Evolutionary conservation across 2,888 invertebrate species (phyloP), one percentile per base, ranked within the genome.

Genomic region (Agonopterix alstromeriana): DNA sequence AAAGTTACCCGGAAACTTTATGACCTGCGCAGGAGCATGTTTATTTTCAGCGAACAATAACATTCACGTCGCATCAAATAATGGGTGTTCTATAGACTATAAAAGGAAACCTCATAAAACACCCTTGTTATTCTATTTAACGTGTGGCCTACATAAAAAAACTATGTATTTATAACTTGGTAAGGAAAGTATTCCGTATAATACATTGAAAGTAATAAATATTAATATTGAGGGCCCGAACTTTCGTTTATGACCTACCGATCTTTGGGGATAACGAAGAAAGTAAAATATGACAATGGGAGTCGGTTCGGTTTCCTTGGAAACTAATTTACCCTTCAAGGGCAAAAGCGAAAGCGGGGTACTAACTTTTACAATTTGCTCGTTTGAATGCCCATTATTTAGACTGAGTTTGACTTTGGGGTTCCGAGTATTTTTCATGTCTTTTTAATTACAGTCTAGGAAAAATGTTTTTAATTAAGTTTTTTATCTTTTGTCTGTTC

Each of bases 121-220:
- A 57, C 61, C 55, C 58, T 64, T 75, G 77, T 79, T 80, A 77
- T 73, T 70, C 71, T 69, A 71, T 82, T 77, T 80, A 76, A 82
- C 77, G 80, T 79, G 80, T 78, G 77, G 78, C 72, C 73, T 60
- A 68, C 72, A 72, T 81, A 80, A 82, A 81, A 27, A 80, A 75
- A 62, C 81, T 84, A 86, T n/a, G n/a, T n/a, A n/a, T 86, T 86
- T 84, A 80, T 86, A 83, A 76, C 69, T 65, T 62, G 56, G 60
- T 58, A 70, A 70, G 70, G 73, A 79, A 77, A 82, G 75, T 80
- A 75, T 79, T 77, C 67, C 64, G 66, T 73, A 71, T 71, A 73
- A 71, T 71, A 73, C 69, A 73, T 73, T 72, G 67, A 57, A 66
- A 67, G 77, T 68, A 75, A 80, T 87, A 84, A 85, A 85, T 85